Percentiles rank a stretch among this genome's conserved stretches.
phyloP scores from a whole-genome alignment of 2,888 invertebrate genomes.

The Psylliodes chrysocephalus region DNA sequence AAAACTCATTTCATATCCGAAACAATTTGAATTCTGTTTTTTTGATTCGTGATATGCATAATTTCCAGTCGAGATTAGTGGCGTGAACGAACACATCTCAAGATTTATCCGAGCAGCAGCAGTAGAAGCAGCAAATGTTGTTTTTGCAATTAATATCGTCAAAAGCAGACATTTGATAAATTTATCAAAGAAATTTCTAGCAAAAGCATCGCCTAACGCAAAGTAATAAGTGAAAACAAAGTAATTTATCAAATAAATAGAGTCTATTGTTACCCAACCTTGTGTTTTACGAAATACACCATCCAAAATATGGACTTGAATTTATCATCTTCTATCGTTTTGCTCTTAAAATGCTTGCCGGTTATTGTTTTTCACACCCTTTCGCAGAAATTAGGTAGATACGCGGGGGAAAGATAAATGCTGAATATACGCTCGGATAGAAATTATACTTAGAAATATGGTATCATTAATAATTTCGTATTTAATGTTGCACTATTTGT shows the following conservation, averaged over 20 bases:
- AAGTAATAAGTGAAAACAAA: slow-evolving; percentile 61
- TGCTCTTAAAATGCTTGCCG: slow-evolving; percentile 54
- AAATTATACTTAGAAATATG: slow-evolving; percentile 60
- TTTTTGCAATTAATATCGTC: slow-evolving; percentile 42
- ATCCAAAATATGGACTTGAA: slow-evolving; percentile 62
- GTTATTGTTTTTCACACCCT: slow-evolving; percentile 58
- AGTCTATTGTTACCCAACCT: slow-evolving; percentile 61
- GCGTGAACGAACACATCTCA: neutral
- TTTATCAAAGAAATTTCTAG: slow-evolving; percentile 45
- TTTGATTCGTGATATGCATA: neutral
- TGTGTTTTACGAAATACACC: slow-evolving; percentile 57
- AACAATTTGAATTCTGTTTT: neutral
- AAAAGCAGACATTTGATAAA: slow-evolving; percentile 44
- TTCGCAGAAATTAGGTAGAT: slow-evolving; percentile 47
- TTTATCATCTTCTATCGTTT: slow-evolving; percentile 63
- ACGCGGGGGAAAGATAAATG: slow-evolving; percentile 45
- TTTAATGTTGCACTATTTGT: slow-evolving; percentile 63
- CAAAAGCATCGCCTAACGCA: slow-evolving; percentile 44
- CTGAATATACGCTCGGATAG: slow-evolving; percentile 50
- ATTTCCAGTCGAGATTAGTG: neutral
- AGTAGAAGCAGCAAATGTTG: slow-evolving; percentile 22
- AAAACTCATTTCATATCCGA: neutral
- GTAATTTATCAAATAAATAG: slow-evolving; percentile 65
- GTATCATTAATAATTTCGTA: slow-evolving; percentile 63
- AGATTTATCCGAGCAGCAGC: slow-evolving; percentile 24